A percentile compares a stretch with the other conserved stretches of the same genome.
Evolutionary conservation across 2,113 vertebrate species (phyloP).

Genomic region (Sinocyclocheilus anophthalmus): DNA sequence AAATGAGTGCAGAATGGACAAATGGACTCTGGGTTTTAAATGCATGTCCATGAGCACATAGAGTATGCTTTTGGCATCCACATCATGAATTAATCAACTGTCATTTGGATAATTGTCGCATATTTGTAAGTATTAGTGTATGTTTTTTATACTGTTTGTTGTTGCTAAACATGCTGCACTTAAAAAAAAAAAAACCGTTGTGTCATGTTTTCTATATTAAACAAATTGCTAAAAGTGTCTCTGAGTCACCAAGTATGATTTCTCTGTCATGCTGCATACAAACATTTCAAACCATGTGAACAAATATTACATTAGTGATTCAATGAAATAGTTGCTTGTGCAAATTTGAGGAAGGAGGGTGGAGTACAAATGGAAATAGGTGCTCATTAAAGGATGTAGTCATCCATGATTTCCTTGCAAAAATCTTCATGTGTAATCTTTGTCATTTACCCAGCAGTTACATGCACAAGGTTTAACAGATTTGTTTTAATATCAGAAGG

Average conservation of each 20-base stretch:
- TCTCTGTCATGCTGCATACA: background rate
- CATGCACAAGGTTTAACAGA: background rate
- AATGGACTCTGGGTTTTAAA: conserved; percentile 4
- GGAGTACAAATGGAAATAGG: background rate
- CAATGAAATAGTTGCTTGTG: background rate
- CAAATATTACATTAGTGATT: background rate
- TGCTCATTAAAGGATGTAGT: background rate
- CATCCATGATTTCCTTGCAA: background rate
- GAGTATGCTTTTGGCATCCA: background rate
- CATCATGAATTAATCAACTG: background rate
- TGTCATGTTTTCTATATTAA: conserved; percentile 23
- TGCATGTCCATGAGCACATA: background rate
- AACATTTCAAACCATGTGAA: background rate
- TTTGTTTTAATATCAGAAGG: background rate
- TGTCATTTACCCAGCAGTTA: background rate
- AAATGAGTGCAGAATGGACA: conserved; percentile 61
- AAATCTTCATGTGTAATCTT: background rate
- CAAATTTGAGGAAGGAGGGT: background rate
- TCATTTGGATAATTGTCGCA: background rate
- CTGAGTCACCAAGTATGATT: background rate
- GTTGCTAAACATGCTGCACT: background rate
- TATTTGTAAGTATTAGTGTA: background rate
- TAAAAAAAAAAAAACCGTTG: background rate
- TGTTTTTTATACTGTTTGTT: conserved; percentile 9
- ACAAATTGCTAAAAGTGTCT: background rate